Evolutionary conservation across 2,113 vertebrate species (phyloP), one percentile per base, ranked within the genome.

Genomic region (Ammospiza nelsoni): DNA sequence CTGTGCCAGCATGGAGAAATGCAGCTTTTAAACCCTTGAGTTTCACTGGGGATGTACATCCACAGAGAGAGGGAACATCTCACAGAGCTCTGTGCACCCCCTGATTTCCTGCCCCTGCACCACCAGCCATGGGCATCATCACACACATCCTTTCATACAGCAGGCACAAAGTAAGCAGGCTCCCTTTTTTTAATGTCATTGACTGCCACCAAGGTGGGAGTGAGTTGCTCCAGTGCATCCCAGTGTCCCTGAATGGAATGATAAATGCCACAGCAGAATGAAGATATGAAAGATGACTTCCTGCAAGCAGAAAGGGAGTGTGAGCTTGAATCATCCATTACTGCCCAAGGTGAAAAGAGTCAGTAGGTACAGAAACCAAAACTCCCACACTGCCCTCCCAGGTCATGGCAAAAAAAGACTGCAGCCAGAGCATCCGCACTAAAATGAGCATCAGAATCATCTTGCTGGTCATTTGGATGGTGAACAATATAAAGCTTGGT

Each of bases 261-360:
- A 93, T 31, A 89, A 95, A 94, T 51, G 67, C 54, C 63, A 67
- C 22, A 39, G 69, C 41, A 80, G 72, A 91, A 68, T 17, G 29
- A 44, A 68, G 43, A 78, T 35, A 37, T 1, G 24, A 92, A 44
- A 89, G 33, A 86, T 67, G 12, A 79, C 49, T 76, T 88, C 68
- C 37, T 78, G 76, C 25, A 83, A 90, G 62, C 2, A 1, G 58
- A 66, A 89, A 51, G 58, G 51, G 35, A 76, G 5, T 0, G 1
- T 49, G 29, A 58, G 41, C 62, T 51, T 85, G 46, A 49, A 86
- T 67, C 65, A 80, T 29, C 58, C 77, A 10, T 59, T 72, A 28
- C 23, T 86, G 57, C 25, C 43, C 78, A 77, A 69, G 43, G 49
- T 68, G 35, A 71, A 71, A 66, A 58, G 39, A 52, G 17, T 27